phyloP scores from a whole-genome alignment of 1,140 invertebrate genomes.

The Drosophila sulfurigaster region DNA sequence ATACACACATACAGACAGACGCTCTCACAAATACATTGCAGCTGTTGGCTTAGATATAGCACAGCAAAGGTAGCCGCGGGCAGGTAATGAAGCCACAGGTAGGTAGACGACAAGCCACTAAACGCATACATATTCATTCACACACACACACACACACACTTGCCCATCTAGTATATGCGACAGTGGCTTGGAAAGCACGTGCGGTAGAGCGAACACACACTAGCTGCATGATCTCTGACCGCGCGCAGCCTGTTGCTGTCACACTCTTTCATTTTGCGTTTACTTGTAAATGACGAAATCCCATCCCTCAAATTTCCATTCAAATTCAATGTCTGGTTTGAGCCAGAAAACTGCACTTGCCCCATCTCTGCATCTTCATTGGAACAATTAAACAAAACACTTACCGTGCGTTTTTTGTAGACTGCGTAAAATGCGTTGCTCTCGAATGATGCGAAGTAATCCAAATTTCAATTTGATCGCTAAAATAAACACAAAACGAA shows the following conservation, averaged over 20 bases:
- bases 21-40: conserved; percentile 33
- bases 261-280: conserved; percentile 24
- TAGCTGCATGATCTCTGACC: conserved; percentile 34
- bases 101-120: conserved; percentile 50
- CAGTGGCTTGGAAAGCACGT: conserved; percentile 38
- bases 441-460: conserved; percentile 57
- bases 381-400: conserved; percentile 18
- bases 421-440: conserved; percentile 50
- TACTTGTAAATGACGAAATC: conserved; percentile 62
- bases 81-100: conserved; percentile 75
- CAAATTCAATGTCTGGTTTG: conserved; percentile 53
- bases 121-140: conserved; percentile 13
- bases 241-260: conserved; percentile 49
- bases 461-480: conserved; percentile 60
- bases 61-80: conserved; percentile 29
- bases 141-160: conserved; percentile 15
- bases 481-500: conserved; percentile 67
- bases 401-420: conserved; percentile 54
- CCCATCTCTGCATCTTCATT: conserved; percentile 26
- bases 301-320: conserved; percentile 62
- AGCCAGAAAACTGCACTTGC: conserved; percentile 40
- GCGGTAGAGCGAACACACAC: conserved; percentile 20
- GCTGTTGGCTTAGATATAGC: conserved; percentile 49
- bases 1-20: conserved; percentile 11
- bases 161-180: conserved; percentile 37